These are phyloP conservation scores for Dorcus parallelipipedus DNA, from an alignment of 2,888 invertebrate species.

Conservation along the genomic window DNA sequence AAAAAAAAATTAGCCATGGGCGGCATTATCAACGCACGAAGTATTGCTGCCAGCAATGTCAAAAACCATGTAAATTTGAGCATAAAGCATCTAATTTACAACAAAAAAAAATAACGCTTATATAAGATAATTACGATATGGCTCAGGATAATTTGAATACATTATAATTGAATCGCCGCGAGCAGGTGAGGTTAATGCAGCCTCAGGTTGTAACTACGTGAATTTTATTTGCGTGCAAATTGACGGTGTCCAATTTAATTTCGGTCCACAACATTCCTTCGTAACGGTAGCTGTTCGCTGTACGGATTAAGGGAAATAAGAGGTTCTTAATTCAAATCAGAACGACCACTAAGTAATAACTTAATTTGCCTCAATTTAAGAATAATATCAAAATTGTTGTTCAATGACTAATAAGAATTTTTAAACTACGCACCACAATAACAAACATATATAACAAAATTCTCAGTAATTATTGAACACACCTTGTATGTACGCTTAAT, in stretches of 20 bases:
- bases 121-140: slow-evolving; percentile 7
- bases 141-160: slow-evolving; percentile 7
- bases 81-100: slow-evolving; percentile 4
- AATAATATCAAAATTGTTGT: no score
- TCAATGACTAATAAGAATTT: no score
- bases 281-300: slow-evolving; percentile 1
- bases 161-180: neutral
- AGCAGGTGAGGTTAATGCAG: neutral
- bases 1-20: no score
- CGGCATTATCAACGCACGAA: no score
- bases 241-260: slow-evolving; percentile 2
- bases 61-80: slow-evolving; percentile 6
- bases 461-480: no score
- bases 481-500: no score
- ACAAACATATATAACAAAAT: no score
- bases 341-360: no score
- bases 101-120: slow-evolving; percentile 1
- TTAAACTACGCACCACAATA: no score
- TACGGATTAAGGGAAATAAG: no score
- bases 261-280: neutral
- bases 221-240: slow-evolving; percentile 4
- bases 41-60: neutral
- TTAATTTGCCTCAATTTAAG: no score
- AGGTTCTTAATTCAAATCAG: no score
- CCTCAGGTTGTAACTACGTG: neutral